Base-by-base conservation (phyloP, 2,113 vertebrate species). In the Cariama cristata region DNA sequence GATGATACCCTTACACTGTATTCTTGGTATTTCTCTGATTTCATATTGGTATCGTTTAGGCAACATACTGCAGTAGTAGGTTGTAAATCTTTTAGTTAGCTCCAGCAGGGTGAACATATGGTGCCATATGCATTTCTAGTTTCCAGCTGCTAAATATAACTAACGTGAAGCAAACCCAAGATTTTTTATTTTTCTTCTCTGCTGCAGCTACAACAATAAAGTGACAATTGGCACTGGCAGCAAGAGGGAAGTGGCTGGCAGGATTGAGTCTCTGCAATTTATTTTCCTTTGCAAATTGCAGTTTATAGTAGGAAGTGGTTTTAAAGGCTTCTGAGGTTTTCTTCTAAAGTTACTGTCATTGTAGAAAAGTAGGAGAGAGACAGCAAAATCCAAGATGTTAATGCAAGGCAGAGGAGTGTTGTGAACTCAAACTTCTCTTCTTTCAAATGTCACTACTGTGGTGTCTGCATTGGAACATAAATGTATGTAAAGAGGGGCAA, bases 111-210 rank as follows among this genome's bases (percentile, higher is more conserved):
- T 79, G 87, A 87, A 63, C 84, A 81, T 56, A 56, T 42, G 86
- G 79, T 94, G 68, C 72, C 28, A 15, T 81, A 67, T 63, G 72
- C 58, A 44, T 59, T 85, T 33, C 40, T 47, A 28, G 27, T 85
- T 95, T 85, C 84, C 84, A 94, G 89, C 60, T 95, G 84, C 81
- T 89, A 90, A 91, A 55, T 91, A 60, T 86, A 86, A 86, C 79
- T 86, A 81, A 67, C 49, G 20, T 49, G 62, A 79, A 72, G 44
- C 35, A 93, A 95, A 93, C 30, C 14, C 5, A 7, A 71, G 64
- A 45, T 84, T 74, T 88, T 84, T 74, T 88, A 58, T 62, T 95
- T 76, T 86, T 91, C 62, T 86, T 91, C 62, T 90, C 44, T 93
- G 35, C 85, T 94, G 45, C 58, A 92, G 71, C 79, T 94, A 53